A percentile compares a stretch with the other conserved stretches of the same genome.
Evolutionary conservation across 2,797 vertebrate species (phyloP).

Genomic region (Chaunax sp.): DNA sequence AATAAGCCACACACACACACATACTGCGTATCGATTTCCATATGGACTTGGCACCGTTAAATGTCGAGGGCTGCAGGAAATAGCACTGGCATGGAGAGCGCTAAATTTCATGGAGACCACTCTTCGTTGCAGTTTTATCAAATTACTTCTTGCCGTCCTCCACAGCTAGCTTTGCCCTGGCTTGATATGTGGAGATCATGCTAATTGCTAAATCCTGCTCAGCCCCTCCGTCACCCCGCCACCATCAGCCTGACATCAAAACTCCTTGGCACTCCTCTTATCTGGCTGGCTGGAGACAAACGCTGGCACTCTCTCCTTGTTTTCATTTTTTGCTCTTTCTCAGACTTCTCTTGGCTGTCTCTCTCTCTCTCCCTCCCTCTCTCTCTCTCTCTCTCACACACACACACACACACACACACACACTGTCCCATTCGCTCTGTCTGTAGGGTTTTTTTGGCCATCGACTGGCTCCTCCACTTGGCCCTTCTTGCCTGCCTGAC

Average conservation of each 20-base stretch:
- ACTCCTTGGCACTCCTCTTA: slow-evolving; percentile 48
- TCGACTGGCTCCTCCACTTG: slow-evolving; percentile 51
- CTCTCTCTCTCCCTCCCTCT: not conserved
- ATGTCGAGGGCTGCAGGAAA: slow-evolving; percentile 41
- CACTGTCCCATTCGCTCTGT: slow-evolving; percentile 10
- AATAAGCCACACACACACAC: slow-evolving; percentile 71
- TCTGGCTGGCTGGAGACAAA: slow-evolving; percentile 51
- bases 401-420: slow-evolving; percentile 18
- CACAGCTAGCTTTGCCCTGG: slow-evolving; percentile 22
- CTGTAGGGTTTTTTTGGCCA: slow-evolving; percentile 28
- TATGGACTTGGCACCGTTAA: slow-evolving; percentile 51
- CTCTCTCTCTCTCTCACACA: slow-evolving; percentile 13
- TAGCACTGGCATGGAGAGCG: slow-evolving; percentile 37
- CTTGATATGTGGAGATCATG: slow-evolving; percentile 47
- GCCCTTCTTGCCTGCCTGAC: slow-evolving; percentile 64
- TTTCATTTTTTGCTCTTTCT: slow-evolving; percentile 23
- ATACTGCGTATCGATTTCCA: slow-evolving; percentile 66
- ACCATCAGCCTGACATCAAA: slow-evolving; percentile 45
- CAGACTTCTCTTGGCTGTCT: slow-evolving; percentile 37
- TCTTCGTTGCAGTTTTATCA: slow-evolving; percentile 68
- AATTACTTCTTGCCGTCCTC: slow-evolving; percentile 60
- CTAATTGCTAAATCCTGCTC: slow-evolving; percentile 48
- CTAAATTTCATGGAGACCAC: slow-evolving; percentile 50
- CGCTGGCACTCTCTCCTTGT: slow-evolving; percentile 28
- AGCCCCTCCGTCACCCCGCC: slow-evolving; percentile 30